Conservation (phyloP, 2,888 invertebrate species). For the Agriopis leucophaearia region DNA sequence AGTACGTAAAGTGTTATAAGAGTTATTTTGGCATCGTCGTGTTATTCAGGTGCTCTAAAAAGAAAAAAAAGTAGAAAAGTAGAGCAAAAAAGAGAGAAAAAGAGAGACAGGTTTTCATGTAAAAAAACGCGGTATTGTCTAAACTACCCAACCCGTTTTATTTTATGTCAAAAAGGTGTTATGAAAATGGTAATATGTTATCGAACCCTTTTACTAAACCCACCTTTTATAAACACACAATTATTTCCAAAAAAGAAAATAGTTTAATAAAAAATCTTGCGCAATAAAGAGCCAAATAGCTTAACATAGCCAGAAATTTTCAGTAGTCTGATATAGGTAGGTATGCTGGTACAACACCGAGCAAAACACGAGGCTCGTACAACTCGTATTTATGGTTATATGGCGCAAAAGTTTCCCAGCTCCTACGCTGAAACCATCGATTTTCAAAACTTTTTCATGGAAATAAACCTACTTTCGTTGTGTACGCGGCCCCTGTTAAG, state of each 20-base stretch:
- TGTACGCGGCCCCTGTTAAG: conserved; percentile 63
- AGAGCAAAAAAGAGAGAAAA: too few relatives aligned
- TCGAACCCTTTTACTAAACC: too few relatives aligned
- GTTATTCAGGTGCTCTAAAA: too few relatives aligned
- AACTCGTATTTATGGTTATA: conserved; percentile 83
- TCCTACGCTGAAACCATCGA: conserved; percentile 86
- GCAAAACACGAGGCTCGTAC: conserved; percentile 76
- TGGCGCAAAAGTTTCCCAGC: conserved; percentile 83
- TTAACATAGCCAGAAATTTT: conserved; percentile 69
- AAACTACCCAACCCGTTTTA: too few relatives aligned
- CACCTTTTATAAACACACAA: background rate
- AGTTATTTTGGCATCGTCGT: too few relatives aligned
- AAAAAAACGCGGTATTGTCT: too few relatives aligned
- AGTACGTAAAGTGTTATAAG: too few relatives aligned
- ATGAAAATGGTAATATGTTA: too few relatives aligned
- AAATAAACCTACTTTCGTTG: conserved; percentile 86
- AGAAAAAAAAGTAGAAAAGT: too few relatives aligned
- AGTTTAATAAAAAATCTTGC: conserved; percentile 52
- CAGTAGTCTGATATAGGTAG: conserved; percentile 54
- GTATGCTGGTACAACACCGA: conserved; percentile 63
- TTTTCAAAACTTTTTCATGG: conserved; percentile 88
- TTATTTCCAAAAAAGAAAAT: conserved; percentile 11
- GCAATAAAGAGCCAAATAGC: conserved; percentile 58
- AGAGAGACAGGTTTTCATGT: too few relatives aligned
- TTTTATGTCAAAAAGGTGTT: too few relatives aligned